phyloP scores from a whole-genome alignment of 1,140 invertebrate species.

The Eriocheir sinensis region DNA sequence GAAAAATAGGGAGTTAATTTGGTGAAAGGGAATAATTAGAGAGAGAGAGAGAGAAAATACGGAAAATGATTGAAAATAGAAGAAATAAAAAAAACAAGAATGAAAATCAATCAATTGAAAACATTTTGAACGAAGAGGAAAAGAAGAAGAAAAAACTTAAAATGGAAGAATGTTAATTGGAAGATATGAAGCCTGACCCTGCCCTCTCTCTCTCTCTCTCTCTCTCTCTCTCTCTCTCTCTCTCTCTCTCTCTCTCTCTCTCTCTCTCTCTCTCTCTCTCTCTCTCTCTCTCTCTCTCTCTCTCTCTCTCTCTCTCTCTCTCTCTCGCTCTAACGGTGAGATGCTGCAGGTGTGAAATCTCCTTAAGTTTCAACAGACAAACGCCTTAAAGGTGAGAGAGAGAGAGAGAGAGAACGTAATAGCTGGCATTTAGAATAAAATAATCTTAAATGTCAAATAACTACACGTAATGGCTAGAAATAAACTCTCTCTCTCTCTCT shows the following conservation, averaged over 20 bases:
- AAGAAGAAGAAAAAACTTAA: background rate
- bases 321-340: background rate
- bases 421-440: background rate
- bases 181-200: no score
- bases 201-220: background rate
- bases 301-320: conserved; percentile 49
- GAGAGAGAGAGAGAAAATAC: background rate
- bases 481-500: background rate
- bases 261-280: background rate
- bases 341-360: background rate
- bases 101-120: no score
- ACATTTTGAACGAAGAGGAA: no score
- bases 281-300: conserved; percentile 29
- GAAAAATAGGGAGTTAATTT: background rate
- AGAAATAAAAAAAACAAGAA: no score
- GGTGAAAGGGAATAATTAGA: no score
- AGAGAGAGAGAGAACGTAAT: background rate
- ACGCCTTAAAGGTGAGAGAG: background rate
- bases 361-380: background rate
- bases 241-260: background rate
- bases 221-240: conserved; percentile 15
- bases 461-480: background rate
- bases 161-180: no score
- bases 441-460: conserved; percentile 6
- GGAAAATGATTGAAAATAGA: no score